These are phyloP conservation scores for Muscidifurax raptorellus DNA, from an alignment of 1,140 invertebrate genomes.

Conservation along the genomic window DNA sequence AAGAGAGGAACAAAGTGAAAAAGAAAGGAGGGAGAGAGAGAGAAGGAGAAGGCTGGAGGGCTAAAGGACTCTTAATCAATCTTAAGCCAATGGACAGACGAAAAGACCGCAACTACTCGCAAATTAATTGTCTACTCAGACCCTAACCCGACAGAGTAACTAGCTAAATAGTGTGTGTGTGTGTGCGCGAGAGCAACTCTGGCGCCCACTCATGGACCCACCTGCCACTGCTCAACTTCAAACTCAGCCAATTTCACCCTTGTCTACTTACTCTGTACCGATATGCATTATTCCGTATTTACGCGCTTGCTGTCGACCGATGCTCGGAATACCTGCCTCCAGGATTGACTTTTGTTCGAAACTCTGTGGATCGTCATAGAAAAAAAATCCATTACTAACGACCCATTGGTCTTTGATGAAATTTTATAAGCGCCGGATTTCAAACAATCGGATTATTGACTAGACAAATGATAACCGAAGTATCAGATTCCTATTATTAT, in stretches of 20 bases:
- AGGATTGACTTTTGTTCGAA: no score
- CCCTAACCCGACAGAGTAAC: slow-evolving; percentile 10
- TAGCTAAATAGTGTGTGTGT: slow-evolving; percentile 33
- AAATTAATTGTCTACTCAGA: slow-evolving; percentile 63
- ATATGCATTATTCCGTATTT: no score
- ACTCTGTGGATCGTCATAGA: neutral
- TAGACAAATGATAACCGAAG: neutral
- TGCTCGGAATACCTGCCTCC: no score
- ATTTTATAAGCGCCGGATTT: neutral
- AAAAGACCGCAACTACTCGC: slow-evolving; percentile 46
- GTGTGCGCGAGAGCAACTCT: neutral
- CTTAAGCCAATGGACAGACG: slow-evolving; percentile 58
- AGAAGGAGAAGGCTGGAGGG: neutral
- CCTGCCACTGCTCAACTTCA: slow-evolving; percentile 58
- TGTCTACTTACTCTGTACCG: neutral
- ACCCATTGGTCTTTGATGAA: neutral
- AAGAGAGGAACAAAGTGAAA: neutral
- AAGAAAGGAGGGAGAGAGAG: neutral
- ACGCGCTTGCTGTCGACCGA: no score
- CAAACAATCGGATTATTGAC: neutral
- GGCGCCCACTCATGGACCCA: slow-evolving; percentile 35
- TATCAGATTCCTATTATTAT: neutral
- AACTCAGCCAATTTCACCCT: slow-evolving; percentile 55
- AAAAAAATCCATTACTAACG: neutral
- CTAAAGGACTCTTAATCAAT: slow-evolving; percentile 60